Evolutionary conservation across 2,888 invertebrate genomes (phyloP).

Genomic region (Drosophila mettleri): DNA sequence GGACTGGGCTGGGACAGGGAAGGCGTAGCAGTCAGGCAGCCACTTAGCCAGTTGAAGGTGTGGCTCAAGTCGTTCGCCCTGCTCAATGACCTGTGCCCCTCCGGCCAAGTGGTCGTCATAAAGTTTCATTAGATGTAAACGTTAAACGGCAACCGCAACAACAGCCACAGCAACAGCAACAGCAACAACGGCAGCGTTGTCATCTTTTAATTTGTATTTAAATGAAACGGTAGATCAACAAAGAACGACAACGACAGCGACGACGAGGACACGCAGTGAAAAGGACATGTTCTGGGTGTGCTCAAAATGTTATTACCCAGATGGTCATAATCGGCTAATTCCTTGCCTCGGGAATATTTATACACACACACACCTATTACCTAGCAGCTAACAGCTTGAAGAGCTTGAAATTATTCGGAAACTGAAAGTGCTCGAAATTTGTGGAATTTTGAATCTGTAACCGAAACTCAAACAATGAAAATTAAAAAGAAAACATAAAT

Average conservation of each 20-base stretch:
- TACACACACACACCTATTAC: background rate
- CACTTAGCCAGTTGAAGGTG: slow-evolving; percentile 45
- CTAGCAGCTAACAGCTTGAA: background rate
- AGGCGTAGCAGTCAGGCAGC: background rate
- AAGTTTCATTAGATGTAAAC: slow-evolving; percentile 76
- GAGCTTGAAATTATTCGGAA: background rate
- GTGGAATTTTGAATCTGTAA: no score
- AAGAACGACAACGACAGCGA: slow-evolving; percentile 19
- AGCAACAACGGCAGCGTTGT: slow-evolving; percentile 39
- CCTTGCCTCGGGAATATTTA: slow-evolving; percentile 22
- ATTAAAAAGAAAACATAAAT: no score
- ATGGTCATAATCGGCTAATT: slow-evolving; percentile 47
- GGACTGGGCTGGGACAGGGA: background rate
- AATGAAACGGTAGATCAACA: slow-evolving; percentile 69
- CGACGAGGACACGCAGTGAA: slow-evolving; percentile 8
- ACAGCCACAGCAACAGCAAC: slow-evolving; percentile 23
- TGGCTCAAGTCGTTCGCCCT: slow-evolving; percentile 42
- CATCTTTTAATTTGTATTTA: slow-evolving; percentile 81
- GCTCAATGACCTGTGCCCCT: slow-evolving; percentile 48
- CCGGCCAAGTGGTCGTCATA: slow-evolving; percentile 65
- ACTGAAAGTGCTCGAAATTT: background rate
- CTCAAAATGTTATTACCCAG: slow-evolving; percentile 49
- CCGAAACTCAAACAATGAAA: no score
- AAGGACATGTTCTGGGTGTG: slow-evolving; percentile 38
- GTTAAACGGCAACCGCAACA: slow-evolving; percentile 56